Percentiles rank a stretch among this genome's conserved stretches.
These are phyloP conservation scores for Morpho deidamia DNA, from an alignment of 2,888 invertebrate genomes.

Conservation along the genomic window DNA sequence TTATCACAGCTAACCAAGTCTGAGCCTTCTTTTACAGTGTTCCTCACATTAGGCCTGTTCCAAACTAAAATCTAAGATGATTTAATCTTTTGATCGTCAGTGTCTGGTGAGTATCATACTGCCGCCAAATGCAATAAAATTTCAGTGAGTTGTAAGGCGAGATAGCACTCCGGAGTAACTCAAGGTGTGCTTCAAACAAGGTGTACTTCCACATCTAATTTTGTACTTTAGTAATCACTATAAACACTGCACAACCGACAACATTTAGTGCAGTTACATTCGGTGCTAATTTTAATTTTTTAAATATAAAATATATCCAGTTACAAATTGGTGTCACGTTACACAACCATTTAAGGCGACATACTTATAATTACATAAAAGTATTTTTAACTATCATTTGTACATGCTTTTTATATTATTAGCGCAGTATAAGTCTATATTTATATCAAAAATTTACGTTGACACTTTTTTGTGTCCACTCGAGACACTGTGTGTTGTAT, in stretches of 20 bases:
- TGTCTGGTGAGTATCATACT: background rate
- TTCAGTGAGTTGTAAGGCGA: background rate
- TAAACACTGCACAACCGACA: conserved; percentile 8
- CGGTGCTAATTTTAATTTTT: background rate
- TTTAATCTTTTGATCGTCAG: background rate
- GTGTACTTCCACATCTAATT: conserved; percentile 47
- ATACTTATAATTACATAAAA: conserved; percentile 16
- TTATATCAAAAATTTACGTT: background rate
- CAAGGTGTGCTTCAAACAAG: conserved; percentile 12
- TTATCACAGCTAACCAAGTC: conserved; percentile 43
- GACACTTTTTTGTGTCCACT: background rate
- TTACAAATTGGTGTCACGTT: conserved; percentile 28
- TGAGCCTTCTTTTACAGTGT: conserved; percentile 4
- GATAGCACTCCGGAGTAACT: background rate
- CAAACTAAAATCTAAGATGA: background rate
- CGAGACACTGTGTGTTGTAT: no score
- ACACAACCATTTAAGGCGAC: conserved; percentile 30
- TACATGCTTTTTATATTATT: conserved; percentile 19
- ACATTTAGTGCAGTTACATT: conserved; percentile 14
- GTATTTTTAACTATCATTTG: conserved; percentile 23
- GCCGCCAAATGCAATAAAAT: background rate
- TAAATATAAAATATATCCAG: background rate
- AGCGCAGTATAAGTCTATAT: background rate
- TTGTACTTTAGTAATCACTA: conserved; percentile 70
- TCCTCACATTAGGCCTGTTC: background rate